phyloP scores from a whole-genome alignment of 35 echinoderm and acorn worm genomes.

The Ophioderma brevispina region DNA sequence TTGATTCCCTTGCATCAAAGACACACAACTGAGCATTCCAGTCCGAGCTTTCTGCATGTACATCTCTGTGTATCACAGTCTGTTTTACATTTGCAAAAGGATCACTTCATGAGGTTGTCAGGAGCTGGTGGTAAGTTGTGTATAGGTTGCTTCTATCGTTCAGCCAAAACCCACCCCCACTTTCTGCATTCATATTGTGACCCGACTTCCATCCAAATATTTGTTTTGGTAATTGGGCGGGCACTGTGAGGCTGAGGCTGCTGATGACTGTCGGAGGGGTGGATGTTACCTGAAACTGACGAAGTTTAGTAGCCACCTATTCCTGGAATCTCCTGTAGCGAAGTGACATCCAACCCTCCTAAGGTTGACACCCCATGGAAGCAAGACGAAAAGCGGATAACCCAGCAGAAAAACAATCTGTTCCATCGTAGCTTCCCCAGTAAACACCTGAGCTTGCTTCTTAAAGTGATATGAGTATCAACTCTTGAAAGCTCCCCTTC shows the following conservation, averaged over 20 bases:
- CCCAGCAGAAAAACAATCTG: too few relatives aligned
- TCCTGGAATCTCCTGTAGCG: too few relatives aligned
- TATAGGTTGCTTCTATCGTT: neutral
- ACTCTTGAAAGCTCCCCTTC: constrained; percentile 3
- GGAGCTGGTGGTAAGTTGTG: constrained; percentile 34
- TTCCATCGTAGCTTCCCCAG: too few relatives aligned
- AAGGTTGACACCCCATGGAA: too few relatives aligned
- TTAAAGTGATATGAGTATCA: neutral
- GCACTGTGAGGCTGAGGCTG: constrained; percentile 56
- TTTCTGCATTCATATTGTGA: constrained; percentile 19
- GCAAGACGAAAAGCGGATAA: too few relatives aligned
- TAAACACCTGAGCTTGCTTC: too few relatives aligned
- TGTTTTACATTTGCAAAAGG: constrained; percentile 53
- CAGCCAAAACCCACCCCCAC: constrained; percentile 36
- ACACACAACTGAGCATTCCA: constrained; percentile 51
- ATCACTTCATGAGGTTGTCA: neutral
- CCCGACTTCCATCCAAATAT: constrained; percentile 15
- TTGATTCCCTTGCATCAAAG: neutral
- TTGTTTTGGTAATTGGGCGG: constrained; percentile 17
- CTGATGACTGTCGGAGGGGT: constrained; percentile 60
- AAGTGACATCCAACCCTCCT: too few relatives aligned
- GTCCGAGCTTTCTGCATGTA: constrained; percentile 41
- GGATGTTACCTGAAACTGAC: too few relatives aligned
- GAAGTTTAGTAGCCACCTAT: too few relatives aligned
- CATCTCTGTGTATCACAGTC: constrained; percentile 48